Conservation (phyloP, 2,797 vertebrate species). For the Discoglossus pictus region DNA sequence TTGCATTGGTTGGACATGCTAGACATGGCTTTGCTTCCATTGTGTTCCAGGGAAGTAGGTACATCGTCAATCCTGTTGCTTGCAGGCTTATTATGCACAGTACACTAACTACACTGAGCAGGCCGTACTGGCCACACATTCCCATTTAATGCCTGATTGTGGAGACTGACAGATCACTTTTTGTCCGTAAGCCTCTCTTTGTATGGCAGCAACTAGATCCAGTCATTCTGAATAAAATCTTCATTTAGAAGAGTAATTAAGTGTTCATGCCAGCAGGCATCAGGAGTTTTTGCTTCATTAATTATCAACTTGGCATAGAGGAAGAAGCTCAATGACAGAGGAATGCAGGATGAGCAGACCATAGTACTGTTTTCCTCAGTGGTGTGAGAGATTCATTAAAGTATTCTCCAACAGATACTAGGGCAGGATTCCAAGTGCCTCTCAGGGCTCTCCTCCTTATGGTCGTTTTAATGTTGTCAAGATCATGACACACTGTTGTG, state of each 20-base stretch:
- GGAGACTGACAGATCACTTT: slow-evolving; percentile 51
- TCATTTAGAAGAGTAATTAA: slow-evolving; percentile 59
- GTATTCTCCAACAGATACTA: slow-evolving; percentile 56
- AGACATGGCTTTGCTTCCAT: too few relatives aligned
- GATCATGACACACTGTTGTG: slow-evolving; percentile 48
- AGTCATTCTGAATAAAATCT: slow-evolving; percentile 58
- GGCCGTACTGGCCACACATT: slow-evolving; percentile 39
- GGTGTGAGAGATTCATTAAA: slow-evolving; percentile 52
- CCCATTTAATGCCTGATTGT: slow-evolving; percentile 37
- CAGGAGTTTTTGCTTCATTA: slow-evolving; percentile 61
- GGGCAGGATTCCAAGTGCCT: slow-evolving; percentile 59
- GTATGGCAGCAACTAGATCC: slow-evolving; percentile 52
- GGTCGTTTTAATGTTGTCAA: slow-evolving; percentile 61
- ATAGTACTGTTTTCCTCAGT: slow-evolving; percentile 51
- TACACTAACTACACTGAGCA: slow-evolving; percentile 49
- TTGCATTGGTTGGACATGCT: too few relatives aligned
- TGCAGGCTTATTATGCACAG: slow-evolving; percentile 48
- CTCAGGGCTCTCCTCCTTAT: slow-evolving; percentile 55
- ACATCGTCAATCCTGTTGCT: slow-evolving; percentile 34
- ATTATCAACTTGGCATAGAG: slow-evolving; percentile 58
- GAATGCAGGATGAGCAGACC: slow-evolving; percentile 48
- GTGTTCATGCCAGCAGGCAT: slow-evolving; percentile 58
- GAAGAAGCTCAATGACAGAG: slow-evolving; percentile 59
- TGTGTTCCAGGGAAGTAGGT: slow-evolving; percentile 26
- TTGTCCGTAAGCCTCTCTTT: slow-evolving; percentile 53